Conservation (phyloP, 2,113 vertebrate species). For the Thalassoma bifasciatum region DNA sequence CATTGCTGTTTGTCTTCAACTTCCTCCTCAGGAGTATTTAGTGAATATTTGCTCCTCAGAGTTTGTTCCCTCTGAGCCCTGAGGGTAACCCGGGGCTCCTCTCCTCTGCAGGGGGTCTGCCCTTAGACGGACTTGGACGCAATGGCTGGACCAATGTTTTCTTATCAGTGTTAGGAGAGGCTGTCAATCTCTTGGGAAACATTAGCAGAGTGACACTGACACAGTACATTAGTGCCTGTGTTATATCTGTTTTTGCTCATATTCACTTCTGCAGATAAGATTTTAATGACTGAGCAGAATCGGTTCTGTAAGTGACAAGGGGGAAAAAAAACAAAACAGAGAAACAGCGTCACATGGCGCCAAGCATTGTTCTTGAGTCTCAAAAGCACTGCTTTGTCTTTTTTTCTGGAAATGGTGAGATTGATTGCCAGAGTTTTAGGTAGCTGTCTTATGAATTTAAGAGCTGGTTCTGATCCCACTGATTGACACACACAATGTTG, state of each 20-base stretch:
- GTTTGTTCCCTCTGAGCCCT: constrained; percentile 10
- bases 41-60: constrained; percentile 14
- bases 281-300: constrained; percentile 50
- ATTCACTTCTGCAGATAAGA: constrained; percentile 48
- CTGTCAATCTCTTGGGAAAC: constrained; percentile 50
- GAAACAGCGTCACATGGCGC: constrained; percentile 29
- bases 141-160: constrained; percentile 67
- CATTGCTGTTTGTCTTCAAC: constrained; percentile 32
- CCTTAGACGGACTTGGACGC: constrained; percentile 49
- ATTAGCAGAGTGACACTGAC: constrained; percentile 48
- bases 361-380: no score
- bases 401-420: no score
- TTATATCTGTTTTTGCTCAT: constrained; percentile 60
- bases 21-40: constrained; percentile 21
- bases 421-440: no score
- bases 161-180: constrained; percentile 66
- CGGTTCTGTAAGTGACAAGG: constrained; percentile 18
- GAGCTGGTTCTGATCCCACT: no score
- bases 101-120: constrained; percentile 60
- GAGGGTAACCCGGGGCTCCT: constrained; percentile 14
- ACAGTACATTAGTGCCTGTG: constrained; percentile 36
- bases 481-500: no score
- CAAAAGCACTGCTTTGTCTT: background rate
- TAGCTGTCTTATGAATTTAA: no score
- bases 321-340: constrained; percentile 20